These are phyloP conservation scores for Syrista parreyssii DNA, from an alignment of 2,888 invertebrate species.

Conservation along the genomic window DNA sequence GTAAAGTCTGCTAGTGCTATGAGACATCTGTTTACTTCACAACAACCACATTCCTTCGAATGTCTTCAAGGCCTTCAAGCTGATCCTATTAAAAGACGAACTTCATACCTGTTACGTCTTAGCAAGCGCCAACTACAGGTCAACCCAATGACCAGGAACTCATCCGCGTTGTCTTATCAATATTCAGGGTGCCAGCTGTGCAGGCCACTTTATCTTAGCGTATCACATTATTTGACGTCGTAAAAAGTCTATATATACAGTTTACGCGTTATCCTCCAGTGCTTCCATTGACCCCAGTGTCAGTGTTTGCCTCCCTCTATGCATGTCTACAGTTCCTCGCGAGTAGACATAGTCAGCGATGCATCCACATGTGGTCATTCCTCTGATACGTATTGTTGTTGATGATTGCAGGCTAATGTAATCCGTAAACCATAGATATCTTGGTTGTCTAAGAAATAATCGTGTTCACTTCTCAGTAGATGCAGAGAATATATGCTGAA, in stretches of 20 bases:
- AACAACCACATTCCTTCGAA: too few relatives aligned
- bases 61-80: not conserved
- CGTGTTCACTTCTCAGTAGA: not conserved
- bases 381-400: not conserved
- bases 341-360: not conserved
- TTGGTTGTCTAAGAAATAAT: not conserved
- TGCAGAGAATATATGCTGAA: not conserved
- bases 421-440: not conserved
- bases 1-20: not conserved
- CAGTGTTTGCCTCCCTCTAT: not conserved
- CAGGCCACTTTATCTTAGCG: not conserved
- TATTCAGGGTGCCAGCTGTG: not conserved
- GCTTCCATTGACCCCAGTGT: slow-evolving; percentile 19
- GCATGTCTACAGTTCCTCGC: not conserved
- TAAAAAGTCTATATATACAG: not conserved
- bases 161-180: not conserved
- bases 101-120: not conserved
- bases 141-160: not conserved
- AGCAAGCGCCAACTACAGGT: not conserved
- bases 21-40: not conserved
- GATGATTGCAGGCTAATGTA: not conserved
- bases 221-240: not conserved
- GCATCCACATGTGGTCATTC: not conserved
- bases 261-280: slow-evolving; percentile 6
- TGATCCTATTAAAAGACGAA: not conserved